These are phyloP conservation scores for Athene cunicularia DNA, from an alignment of 2,113 vertebrate species.

Conservation along the genomic window DNA sequence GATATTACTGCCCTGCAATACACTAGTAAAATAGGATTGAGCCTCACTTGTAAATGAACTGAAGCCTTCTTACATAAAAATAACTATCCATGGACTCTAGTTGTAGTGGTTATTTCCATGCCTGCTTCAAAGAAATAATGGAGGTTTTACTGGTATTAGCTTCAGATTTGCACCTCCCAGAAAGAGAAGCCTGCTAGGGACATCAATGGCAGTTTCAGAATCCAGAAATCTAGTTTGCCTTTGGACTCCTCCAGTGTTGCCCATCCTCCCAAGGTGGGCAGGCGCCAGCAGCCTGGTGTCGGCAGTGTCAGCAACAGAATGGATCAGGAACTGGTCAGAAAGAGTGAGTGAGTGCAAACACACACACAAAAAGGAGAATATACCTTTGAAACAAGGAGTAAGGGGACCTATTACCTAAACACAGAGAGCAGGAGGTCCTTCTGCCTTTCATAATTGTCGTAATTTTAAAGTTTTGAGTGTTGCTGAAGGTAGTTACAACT, in stretches of 20 bases:
- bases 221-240: not conserved
- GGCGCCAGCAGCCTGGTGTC: rapidly evolving
- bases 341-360: not conserved
- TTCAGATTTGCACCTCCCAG: not conserved
- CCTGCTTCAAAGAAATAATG: not conserved
- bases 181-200: not conserved
- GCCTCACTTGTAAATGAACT: not conserved
- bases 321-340: not conserved
- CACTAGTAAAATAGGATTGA: not conserved
- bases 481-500: not conserved
- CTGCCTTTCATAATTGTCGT: not conserved
- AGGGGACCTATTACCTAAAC: not conserved
- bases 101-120: not conserved
- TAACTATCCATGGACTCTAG: not conserved
- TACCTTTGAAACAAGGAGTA: not conserved
- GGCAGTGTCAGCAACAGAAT: not conserved
- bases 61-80: not conserved
- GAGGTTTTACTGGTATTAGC: not conserved
- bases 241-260: rapidly evolving
- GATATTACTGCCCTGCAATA: not conserved
- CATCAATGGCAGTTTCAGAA: not conserved
- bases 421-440: not conserved
- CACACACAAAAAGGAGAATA: not conserved
- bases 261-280: rapidly evolving
- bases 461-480: not conserved